Base-by-base conservation (phyloP, 1,140 invertebrate genomes). In the Brachystomella parvula region DNA sequence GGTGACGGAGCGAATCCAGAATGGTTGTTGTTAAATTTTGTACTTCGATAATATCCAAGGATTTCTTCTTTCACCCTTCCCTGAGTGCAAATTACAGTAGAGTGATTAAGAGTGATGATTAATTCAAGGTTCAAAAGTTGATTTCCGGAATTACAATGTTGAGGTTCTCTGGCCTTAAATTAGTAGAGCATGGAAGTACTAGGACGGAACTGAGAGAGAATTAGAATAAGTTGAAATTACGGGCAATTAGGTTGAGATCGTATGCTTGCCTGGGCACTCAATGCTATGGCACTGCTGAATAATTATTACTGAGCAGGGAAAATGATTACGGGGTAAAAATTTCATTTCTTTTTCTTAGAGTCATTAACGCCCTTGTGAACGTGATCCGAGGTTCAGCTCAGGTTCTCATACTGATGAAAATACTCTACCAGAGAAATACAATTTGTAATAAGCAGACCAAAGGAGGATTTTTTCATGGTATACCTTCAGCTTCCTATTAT, bases 221-320 rank as follows among this genome's bases (percentile, higher is more conserved):
- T 9, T 28, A 26, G 58, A 24, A 60, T 15, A 29, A 60, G 6
- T 31, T 31, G 28, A 28, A 17, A 29, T 60, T 53, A 53, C 24
- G 49, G 24, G 24, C 49, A 53, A 53, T 53, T 53, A 53, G 49
- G 49, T 53, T 53, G 49, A 24, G 49, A 24, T 60, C 24, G 53
- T 9, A 9, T 9, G 49, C 24, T 53, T 44, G 67, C 57, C 65
- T 69, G 67, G 67, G 9, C 44, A 31, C 67, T 69, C 67, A 69
- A 69, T 64, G 63, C 58, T 69, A 56, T 69, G 60, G 49, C 67
- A 65, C 67, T 69, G 67, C 47, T 65, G 65, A 69, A 31, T 57
- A 32, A 61, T 32, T 32, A 61, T 28, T 33, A 29, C 17, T 19
- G 12, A 53, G 12, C 9, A 9, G n/a, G 9, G 39, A 44, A 53